Conservation (phyloP, 2,797 vertebrate genomes). For the Gallirallus australis region DNA sequence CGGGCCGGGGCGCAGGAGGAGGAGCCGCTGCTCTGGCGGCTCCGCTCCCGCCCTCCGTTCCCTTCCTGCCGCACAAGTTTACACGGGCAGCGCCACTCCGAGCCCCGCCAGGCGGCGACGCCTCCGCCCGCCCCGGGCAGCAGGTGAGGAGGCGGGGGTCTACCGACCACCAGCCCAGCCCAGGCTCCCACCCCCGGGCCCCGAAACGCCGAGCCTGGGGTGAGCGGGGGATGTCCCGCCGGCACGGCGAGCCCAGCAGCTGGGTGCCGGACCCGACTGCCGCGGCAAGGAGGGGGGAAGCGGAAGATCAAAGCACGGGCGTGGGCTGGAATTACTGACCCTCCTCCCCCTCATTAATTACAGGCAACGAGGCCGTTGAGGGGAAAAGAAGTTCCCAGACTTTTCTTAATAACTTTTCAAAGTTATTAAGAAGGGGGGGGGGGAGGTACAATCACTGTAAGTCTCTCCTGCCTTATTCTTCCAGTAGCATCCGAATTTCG, state of each 20-base stretch:
- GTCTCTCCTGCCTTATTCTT: background rate
- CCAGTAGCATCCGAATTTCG: background rate
- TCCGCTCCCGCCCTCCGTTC: slow-evolving; percentile 43
- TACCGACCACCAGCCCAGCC: background rate
- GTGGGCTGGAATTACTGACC: fast-evolving
- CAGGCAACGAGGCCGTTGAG: background rate
- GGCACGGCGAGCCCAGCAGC: background rate
- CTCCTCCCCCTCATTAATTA: fast-evolving
- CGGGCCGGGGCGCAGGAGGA: slow-evolving; percentile 24
- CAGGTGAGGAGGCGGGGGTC: slow-evolving; percentile 1
- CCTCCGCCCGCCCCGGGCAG: background rate
- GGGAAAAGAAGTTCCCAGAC: background rate
- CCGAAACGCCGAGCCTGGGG: background rate
- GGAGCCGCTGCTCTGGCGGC: background rate
- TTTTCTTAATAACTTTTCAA: background rate
- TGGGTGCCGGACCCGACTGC: background rate
- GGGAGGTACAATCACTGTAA: background rate
- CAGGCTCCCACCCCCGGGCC: background rate
- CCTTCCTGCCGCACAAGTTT: slow-evolving; percentile 26
- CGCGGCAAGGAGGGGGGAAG: background rate
- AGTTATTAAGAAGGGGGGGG: no score
- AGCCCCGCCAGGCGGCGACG: background rate
- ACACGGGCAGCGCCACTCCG: background rate
- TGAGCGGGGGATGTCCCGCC: background rate
- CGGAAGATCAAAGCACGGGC: background rate